Percentiles rank a stretch among this genome's conserved stretches.
Evolutionary conservation across 2,797 vertebrate species (phyloP).

Genomic region (Molossus molossus): DNA sequence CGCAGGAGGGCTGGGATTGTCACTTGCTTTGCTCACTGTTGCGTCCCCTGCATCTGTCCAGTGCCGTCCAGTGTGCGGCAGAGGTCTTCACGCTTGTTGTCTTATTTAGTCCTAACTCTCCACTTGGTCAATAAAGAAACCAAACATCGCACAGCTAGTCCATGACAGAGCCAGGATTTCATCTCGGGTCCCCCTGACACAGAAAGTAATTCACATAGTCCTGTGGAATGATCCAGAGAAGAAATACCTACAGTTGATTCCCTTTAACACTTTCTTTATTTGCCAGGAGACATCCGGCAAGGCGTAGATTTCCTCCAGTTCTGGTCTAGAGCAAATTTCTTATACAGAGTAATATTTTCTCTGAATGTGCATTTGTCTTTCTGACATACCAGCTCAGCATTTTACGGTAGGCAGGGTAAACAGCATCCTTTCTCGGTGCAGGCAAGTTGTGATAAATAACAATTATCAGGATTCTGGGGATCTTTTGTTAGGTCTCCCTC

Average conservation of each 20-base stretch:
- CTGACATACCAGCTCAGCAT: not conserved
- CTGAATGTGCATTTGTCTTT: constrained; percentile 60
- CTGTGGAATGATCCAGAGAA: not conserved
- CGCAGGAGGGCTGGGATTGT: not conserved
- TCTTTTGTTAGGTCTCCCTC: not conserved
- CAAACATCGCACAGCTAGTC: not conserved
- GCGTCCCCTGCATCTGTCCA: not conserved
- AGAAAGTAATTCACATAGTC: not conserved
- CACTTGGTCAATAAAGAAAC: constrained; percentile 10
- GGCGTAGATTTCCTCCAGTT: not conserved
- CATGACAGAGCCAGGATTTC: not conserved
- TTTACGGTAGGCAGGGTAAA: constrained; percentile 1
- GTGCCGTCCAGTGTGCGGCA: not conserved
- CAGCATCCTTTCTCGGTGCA: not conserved
- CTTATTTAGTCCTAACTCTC: not conserved
- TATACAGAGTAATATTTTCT: constrained; percentile 16
- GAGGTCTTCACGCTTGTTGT: not conserved
- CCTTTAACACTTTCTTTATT: not conserved
- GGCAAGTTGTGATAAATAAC: not conserved
- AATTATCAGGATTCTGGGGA: not conserved
- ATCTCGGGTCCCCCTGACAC: not conserved
- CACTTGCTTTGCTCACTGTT: not conserved
- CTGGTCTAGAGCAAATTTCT: not conserved
- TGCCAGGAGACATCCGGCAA: not conserved
- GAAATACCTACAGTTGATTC: not conserved